phyloP scores from a whole-genome alignment of 2,888 invertebrate species.

The Leptinotarsa juncta region DNA sequence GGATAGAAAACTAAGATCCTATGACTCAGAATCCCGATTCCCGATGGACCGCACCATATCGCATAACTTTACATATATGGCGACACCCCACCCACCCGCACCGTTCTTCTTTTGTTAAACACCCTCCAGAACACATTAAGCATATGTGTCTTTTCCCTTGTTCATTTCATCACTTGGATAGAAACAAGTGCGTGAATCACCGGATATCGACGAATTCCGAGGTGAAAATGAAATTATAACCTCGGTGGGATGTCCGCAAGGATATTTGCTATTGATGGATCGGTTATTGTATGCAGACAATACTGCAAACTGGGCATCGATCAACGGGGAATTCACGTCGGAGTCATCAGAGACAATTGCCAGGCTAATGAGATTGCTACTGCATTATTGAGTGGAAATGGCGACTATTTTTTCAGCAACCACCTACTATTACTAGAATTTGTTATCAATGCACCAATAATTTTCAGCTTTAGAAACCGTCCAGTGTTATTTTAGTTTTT shows the following conservation, averaged over 20 bases:
- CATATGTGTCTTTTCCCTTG: conserved; percentile 60
- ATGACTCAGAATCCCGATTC: conserved; percentile 41
- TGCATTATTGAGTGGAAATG: conserved; percentile 26
- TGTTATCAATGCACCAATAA: too few relatives aligned
- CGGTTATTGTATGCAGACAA: conserved; percentile 44
- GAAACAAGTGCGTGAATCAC: conserved; percentile 47
- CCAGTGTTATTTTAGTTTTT: too few relatives aligned
- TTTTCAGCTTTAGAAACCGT: too few relatives aligned
- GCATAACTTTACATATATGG: conserved; percentile 54
- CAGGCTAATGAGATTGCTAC: conserved; percentile 28
- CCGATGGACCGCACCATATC: conserved; percentile 45
- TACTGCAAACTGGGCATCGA: conserved; percentile 27
- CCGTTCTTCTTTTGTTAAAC: conserved; percentile 43
- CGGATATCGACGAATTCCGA: conserved; percentile 30
- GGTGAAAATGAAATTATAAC: conserved; percentile 47
- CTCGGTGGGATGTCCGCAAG: conserved; percentile 34
- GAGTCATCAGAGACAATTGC: conserved; percentile 32
- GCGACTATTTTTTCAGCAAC: not conserved
- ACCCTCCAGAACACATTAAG: conserved; percentile 57
- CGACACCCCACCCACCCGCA: conserved; percentile 30
- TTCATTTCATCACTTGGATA: conserved; percentile 42
- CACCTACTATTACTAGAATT: too few relatives aligned
- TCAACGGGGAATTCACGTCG: conserved; percentile 4
- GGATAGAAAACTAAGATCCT: conserved; percentile 35
- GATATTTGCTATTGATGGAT: conserved; percentile 47